Evolutionary conservation across 2,113 vertebrate species (phyloP).

Genomic region (Nesoenas mayeri): DNA sequence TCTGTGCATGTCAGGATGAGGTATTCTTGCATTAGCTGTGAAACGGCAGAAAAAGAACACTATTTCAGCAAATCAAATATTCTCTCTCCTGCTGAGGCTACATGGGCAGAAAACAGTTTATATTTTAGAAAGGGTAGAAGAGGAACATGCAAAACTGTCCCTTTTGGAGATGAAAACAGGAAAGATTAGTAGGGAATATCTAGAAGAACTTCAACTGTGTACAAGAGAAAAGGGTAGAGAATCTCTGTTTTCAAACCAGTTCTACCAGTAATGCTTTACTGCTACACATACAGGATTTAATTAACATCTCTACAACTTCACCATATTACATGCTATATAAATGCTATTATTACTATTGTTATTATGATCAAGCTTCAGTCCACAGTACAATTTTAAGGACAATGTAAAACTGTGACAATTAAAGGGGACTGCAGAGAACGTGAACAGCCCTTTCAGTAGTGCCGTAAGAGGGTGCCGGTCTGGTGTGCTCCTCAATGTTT

Average conservation of each 20-base stretch:
- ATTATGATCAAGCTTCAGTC: background rate
- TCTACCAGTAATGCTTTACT: background rate
- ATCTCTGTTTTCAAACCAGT: slow-evolving; percentile 29
- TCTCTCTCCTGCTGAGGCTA: background rate
- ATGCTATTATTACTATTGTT: background rate
- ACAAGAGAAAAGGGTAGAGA: background rate
- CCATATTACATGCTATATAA: background rate
- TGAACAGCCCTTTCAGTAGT: background rate
- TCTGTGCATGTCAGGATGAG: background rate
- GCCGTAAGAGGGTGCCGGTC: background rate
- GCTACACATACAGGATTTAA: background rate
- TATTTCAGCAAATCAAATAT: background rate
- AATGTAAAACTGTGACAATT: background rate
- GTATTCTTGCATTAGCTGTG: background rate
- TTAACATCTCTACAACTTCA: background rate
- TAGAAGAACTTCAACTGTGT: background rate
- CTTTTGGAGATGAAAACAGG: background rate
- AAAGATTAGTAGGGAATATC: background rate
- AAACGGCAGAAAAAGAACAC: background rate
- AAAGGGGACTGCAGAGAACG: background rate
- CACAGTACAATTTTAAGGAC: background rate
- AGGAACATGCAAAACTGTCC: background rate
- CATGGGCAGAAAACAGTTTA: background rate
- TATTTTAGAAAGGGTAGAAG: background rate
- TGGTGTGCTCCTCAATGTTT: background rate